Evolutionary conservation across 2,113 vertebrate species (phyloP).

Genomic region (Otolemur garnettii): DNA sequence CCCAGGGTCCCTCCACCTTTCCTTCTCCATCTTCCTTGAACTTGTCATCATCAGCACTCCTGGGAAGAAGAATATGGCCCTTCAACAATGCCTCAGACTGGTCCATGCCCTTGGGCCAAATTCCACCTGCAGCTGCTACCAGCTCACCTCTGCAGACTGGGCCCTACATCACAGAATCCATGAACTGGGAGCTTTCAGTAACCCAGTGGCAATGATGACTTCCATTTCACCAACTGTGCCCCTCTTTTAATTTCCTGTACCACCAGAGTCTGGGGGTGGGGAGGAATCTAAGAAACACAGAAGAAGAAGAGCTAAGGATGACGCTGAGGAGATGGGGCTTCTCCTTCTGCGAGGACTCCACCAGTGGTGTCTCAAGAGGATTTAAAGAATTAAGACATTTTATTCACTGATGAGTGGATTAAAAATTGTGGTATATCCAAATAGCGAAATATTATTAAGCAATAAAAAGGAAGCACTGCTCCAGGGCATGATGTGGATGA

Average conservation of each 20-base stretch:
- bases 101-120: background rate
- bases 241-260: background rate
- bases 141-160: background rate
- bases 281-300: background rate
- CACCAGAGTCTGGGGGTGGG: background rate
- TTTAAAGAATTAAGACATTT: slow-evolving; percentile 3
- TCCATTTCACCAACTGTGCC: background rate
- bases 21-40: background rate
- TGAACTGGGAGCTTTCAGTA: background rate
- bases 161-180: accelerated
- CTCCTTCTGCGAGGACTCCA: background rate
- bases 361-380: background rate
- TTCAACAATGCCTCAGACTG: background rate
- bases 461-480: background rate
- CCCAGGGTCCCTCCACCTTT: background rate
- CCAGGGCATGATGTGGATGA: too few species aligned
- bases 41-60: background rate
- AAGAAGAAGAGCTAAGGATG: background rate
- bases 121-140: background rate
- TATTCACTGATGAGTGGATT: background rate
- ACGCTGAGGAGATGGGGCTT: background rate
- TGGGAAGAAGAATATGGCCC: background rate
- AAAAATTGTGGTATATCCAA: background rate
- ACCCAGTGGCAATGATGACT: background rate
- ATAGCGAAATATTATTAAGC: background rate